Evolutionary conservation across 2,888 invertebrate species (phyloP), one percentile per base, ranked within the genome.

Genomic region (Octodonta nipae): DNA sequence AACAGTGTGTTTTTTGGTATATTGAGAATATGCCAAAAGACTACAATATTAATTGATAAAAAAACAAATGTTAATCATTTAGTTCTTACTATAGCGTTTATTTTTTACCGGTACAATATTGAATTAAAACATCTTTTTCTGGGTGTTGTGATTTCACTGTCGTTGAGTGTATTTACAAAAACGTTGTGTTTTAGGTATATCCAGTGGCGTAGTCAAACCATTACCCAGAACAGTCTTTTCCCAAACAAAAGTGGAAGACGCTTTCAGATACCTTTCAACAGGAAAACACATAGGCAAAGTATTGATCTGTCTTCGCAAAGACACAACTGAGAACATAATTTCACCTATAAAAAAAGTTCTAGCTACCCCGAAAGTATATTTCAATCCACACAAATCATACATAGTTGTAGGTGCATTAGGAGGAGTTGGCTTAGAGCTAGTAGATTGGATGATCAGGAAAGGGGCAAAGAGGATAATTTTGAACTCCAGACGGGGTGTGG

Each of bases 261-360:
- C 83, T 1, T 83, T 81, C 55, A 65, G 73, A 37, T 68, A 63
- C 36, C 65, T 77, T 57, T 67, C 70, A 1, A 62, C 67, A 13
- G 75, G 83, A 15, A 83, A 84, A 56, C 86, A 87, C 53, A 78
- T 82, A 31, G 87, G 87, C 29, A 88, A 88, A 65, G 63, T 66
- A 2, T 34, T 68, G n/a, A 52, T 69, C 13, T 53, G 64, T 48
- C 45, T 59, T 13, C 38, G 55, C 12, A 43, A 50, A 5, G 56
- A 56, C 40, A 26, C 28, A 7, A 11, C 37, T 2, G 15, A 24
- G 4, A 22, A 14, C 4, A 5, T 36, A 4, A 30, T 28, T 2
- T 36, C 36, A 2, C 40, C 37, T 5, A 16, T 30, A 5, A 38
- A 41, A 35, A 40, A 37, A 8, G 43, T 47, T 5, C 13, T 12